Percentiles rank a stretch among this genome's conserved stretches.
Conservation (phyloP, 2,888 invertebrate species). For the Leptarthrus brevirostris region DNA sequence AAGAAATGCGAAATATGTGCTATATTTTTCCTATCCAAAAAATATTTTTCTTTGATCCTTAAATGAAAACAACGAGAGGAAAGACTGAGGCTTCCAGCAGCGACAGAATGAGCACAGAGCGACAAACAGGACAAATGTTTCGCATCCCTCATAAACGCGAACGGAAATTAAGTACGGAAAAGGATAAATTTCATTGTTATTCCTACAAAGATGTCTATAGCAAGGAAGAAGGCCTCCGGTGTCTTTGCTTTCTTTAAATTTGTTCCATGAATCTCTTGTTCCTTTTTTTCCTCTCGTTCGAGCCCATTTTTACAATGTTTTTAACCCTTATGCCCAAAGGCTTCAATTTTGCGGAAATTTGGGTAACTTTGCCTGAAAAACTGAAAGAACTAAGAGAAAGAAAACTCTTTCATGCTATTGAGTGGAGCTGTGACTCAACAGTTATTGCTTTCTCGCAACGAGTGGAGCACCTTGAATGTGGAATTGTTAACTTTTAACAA, state of each 20-base stretch:
- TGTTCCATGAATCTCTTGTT: neutral
- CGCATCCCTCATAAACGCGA: slow-evolving; percentile 30
- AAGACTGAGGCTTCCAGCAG: neutral
- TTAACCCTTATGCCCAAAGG: slow-evolving; percentile 8
- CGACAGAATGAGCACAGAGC: slow-evolving; percentile 6
- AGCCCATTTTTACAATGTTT: slow-evolving; percentile 6
- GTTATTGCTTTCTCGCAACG: neutral
- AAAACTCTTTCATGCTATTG: neutral
- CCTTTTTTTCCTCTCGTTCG: neutral
- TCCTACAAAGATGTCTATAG: slow-evolving; percentile 17
- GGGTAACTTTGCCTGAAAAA: neutral
- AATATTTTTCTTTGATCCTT: slow-evolving; percentile 17
- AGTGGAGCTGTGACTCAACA: neutral
- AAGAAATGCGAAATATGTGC: neutral
- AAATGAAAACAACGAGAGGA: neutral
- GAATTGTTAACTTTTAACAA: neutral
- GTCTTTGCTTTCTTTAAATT: slow-evolving; percentile 7
- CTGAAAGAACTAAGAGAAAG: neutral
- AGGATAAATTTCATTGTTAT: slow-evolving; percentile 53
- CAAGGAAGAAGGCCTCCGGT: slow-evolving; percentile 9
- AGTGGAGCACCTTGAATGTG: neutral
- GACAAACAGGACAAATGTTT: slow-evolving; percentile 16
- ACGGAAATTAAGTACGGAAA: slow-evolving; percentile 53
- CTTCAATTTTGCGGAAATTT: slow-evolving; percentile 22
- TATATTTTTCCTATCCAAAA: neutral